Base-by-base conservation (phyloP, 2,888 invertebrate species). In the Horisme vitalbata region DNA sequence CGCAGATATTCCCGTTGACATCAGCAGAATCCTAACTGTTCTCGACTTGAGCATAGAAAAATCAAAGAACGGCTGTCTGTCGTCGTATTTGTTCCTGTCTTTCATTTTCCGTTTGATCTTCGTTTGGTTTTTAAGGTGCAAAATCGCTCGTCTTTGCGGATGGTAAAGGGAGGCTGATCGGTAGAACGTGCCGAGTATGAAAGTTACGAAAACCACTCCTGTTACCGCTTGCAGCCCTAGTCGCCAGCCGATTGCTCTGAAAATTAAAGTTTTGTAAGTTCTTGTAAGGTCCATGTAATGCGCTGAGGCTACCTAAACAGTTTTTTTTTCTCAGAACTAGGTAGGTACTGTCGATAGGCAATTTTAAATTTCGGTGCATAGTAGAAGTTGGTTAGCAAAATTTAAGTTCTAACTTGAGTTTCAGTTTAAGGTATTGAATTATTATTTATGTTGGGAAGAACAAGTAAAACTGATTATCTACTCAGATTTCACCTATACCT, bases 121-220 rank as follows among this genome's bases (percentile, higher is more conserved):
- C 62, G 79, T 90, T 77, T 96, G 96, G 81, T 95, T 96, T 82
- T 96, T 97, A 67, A 97, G 92, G 78, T 97, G 96, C 27, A 97
- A 90, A 63, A 97, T 96, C 47, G 96, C 96, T 49, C 96, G 91
- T 45, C 96, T 83, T 74, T 96, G 95, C 0, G 96, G 96, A 75
- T 97, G 96, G 81, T 97, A 97, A 5, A 97, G 90, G 0, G 96
- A 96, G 0, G 96, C 96, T 4, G 96, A 96, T 20, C 97, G 93
- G 83, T 96, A 97, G 83, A 96, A 95, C 3, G 95, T 95, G 38
- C 96, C 96, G 18, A 96, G 91, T 66, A 96, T 94, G 75, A 96
- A 96, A 0, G 96, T 95, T 33, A 94, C 88, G 64, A 96, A 95
- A 24, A 96, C 93, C 9, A 94, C 93, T 31, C 95, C 95, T n/a